Base-by-base conservation (phyloP, 2,113 vertebrate genomes). In the Catharus bicknelli region DNA sequence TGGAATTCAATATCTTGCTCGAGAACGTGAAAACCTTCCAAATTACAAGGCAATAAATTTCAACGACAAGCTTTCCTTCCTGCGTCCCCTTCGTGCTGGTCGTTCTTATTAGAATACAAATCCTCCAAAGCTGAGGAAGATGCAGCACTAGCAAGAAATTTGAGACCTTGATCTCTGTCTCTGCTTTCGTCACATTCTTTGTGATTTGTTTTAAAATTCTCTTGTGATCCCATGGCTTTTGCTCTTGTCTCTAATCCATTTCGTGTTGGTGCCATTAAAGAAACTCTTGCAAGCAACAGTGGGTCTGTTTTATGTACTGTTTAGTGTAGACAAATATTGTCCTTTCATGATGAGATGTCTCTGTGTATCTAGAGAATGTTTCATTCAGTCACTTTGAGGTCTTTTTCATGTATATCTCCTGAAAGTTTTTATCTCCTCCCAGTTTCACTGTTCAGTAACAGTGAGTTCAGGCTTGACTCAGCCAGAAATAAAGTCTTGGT, bases 1-100 rank as follows among this genome's bases (percentile, higher is more conserved):
- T 10, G 92, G 93, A 11, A 25, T 76, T 2, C 16, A 64, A 11
- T 93, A 88, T n/a, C 1, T 95, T 14, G 95, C 93, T 0, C 36
- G 61, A 51, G 30, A 90, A 1, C 5, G 0, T 0, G 89, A 96
- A 34, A 8, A 83, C 7, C 38, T 96, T 43, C 91, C 88, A 4
- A 4, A 76, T 47, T 95, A 96, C 61, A 87, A 21, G 69, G n/a
- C 86, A 32, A 89, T 89, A 47, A 61, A 26, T 1, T 30, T 89
- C n/a, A 30, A 82, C 2, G 17, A 95, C 66, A 86, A 77, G 53
- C 79, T 95, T 21, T 94, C 92, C 6, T 95, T 83, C 57, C 77
- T 96, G 61, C 92, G 72, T 4, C 95, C 93, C 27, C 92, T 96
- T 36, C 57, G 10, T 1, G 22, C 94, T 5, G 95, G 96, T 17